phyloP scores from a whole-genome alignment of 1,140 invertebrate genomes.

The Eupeodes corollae region DNA sequence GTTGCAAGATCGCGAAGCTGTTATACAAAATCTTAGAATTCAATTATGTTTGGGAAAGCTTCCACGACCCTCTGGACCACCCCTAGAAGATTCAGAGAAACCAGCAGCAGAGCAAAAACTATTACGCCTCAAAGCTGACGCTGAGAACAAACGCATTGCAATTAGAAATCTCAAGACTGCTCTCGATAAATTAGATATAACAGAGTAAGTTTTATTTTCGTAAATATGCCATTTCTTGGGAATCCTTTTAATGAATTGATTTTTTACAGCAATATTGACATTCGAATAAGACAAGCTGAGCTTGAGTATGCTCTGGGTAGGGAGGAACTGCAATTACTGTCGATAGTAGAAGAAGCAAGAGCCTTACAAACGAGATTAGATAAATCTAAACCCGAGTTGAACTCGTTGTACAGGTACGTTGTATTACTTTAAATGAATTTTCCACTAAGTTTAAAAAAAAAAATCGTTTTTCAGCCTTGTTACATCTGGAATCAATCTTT shows the following conservation, averaged over 20 bases:
- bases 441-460: not conserved
- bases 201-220: slow-evolving; percentile 57
- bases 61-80: slow-evolving; percentile 36
- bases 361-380: slow-evolving; percentile 68
- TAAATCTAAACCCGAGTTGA: slow-evolving; percentile 35
- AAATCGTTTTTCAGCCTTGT: slow-evolving; percentile 15
- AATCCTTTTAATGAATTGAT: not conserved
- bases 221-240: not conserved
- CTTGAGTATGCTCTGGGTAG: slow-evolving; percentile 75
- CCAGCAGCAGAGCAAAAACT: slow-evolving; percentile 52
- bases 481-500: slow-evolving; percentile 36
- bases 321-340: slow-evolving; percentile 75
- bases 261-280: slow-evolving; percentile 68
- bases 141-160: slow-evolving; percentile 58
- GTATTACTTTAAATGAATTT: not conserved
- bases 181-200: slow-evolving; percentile 60
- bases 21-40: slow-evolving; percentile 56
- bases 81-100: slow-evolving; percentile 27
- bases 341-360: slow-evolving; percentile 68
- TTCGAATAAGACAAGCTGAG: slow-evolving; percentile 80
- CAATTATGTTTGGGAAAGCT: slow-evolving; percentile 36
- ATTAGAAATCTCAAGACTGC: slow-evolving; percentile 66
- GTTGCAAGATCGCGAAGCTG: slow-evolving; percentile 66
- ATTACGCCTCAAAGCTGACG: slow-evolving; percentile 50
- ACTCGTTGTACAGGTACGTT: slow-evolving; percentile 20